Percentiles rank a stretch among this genome's conserved stretches.
Evolutionary conservation across 2,888 invertebrate genomes (phyloP).

Genomic region (Machimus atricapillus): DNA sequence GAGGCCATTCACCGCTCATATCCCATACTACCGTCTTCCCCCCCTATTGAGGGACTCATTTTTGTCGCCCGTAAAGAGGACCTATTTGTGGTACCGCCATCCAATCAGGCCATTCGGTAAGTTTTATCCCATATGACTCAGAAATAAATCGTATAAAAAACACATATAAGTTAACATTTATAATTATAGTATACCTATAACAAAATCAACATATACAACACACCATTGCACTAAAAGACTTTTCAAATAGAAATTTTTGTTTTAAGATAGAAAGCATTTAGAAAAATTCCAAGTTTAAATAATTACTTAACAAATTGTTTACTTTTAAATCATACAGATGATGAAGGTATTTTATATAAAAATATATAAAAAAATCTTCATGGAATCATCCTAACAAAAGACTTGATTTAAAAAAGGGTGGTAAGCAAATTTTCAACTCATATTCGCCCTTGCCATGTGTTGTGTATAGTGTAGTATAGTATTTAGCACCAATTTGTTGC

Average conservation of each 20-base stretch:
- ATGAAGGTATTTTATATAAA: conserved; percentile 20
- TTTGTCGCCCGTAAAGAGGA: conserved; percentile 89
- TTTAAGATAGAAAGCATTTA: not conserved
- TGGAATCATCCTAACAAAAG: conserved; percentile 20
- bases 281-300: not conserved
- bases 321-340: conserved; percentile 10
- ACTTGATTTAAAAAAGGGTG: conserved; percentile 5
- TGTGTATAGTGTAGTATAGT: not conserved
- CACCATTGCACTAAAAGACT: not conserved
- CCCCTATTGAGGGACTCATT: conserved; percentile 86
- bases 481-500: not conserved
- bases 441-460: not conserved
- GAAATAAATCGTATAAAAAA: not conserved
- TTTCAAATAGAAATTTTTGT: not conserved
- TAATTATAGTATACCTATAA: not conserved
- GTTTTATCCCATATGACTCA: conserved; percentile 55
- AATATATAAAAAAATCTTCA: conserved; percentile 13
- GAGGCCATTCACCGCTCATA: conserved; percentile 73
- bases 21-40: conserved; percentile 72
- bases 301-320: not conserved
- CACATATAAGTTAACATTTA: not conserved
- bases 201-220: not conserved
- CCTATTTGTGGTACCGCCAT: conserved; percentile 90
- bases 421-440: conserved; percentile 7
- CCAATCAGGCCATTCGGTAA: conserved; percentile 90